Evolutionary conservation across 1,140 invertebrate species (phyloP).

Genomic region (Procambarus virginalis): DNA sequence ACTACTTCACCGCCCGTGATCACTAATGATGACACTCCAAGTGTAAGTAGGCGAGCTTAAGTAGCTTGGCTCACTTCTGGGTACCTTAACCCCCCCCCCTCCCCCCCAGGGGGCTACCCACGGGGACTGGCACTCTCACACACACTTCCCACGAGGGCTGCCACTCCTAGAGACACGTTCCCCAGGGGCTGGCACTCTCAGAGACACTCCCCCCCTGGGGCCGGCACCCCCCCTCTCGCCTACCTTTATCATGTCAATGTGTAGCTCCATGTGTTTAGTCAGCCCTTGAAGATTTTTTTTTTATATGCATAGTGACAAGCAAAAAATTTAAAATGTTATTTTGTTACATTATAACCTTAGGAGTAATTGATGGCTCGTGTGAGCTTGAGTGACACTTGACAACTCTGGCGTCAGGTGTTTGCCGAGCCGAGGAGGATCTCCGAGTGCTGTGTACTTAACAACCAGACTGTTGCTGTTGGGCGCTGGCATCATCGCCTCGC

Average conservation of each 20-base stretch:
- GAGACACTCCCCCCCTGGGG: background rate
- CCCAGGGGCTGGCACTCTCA: background rate
- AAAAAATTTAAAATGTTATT: background rate
- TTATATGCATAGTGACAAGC: background rate
- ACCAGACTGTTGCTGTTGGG: slow-evolving; percentile 9
- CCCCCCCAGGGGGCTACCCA: background rate
- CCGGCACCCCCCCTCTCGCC: background rate
- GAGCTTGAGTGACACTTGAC: background rate
- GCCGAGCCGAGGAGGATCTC: background rate
- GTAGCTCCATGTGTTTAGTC: slow-evolving; percentile 1
- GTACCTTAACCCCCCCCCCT: no score
- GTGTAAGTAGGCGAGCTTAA: background rate
- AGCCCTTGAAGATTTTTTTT: background rate
- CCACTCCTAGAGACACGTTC: background rate
- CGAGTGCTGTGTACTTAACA: slow-evolving; percentile 22
- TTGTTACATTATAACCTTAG: background rate
- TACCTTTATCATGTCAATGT: background rate
- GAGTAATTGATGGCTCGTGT: background rate
- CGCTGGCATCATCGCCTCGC: background rate
- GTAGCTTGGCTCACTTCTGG: background rate
- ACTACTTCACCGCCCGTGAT: background rate
- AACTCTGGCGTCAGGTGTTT: background rate
- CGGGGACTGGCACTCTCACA: background rate
- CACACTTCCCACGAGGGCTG: background rate
- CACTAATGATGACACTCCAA: background rate